Evolutionary conservation across 2,888 invertebrate species (phyloP), one percentile per base, ranked within the genome.

Genomic region (Parnassius mnemosyne): DNA sequence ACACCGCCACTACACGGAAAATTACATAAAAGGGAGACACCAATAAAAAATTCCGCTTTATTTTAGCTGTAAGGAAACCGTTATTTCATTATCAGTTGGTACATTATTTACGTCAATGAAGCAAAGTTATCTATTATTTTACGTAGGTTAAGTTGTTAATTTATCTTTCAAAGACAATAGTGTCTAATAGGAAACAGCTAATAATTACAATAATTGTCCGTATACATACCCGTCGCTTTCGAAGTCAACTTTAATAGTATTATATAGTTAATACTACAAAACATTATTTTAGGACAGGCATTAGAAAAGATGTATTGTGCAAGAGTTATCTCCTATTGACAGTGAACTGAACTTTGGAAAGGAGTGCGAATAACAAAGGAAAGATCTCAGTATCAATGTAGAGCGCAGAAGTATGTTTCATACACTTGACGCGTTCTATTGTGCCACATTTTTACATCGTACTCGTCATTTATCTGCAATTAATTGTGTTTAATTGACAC

Each of bases 371-470:
- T 63, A 69, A 71, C 68, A 57, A 67, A 68, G 66, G 65, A 60
- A 34, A 67, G 61, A 65, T 65, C 79, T 80, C 78, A 69, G 63
- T 87, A 87, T 85, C 87, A 73, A 86, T 75, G 74, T 85, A 72
- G 83, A 84, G 75, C 86, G 78, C 67, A 68, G 70, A 83, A 81
- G 76, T 81, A 72, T 79, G 76, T 64, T 78, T 68, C 68, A 71
- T 73, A 72, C 71, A 76, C 72, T 76, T 71, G 72, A 69, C 69
- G 68, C 69, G 71, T 13, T 67, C 65, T 13, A 42, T 43, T 34
- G 54, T 54, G 44, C 50, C 51, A 44, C 25, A 68, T 67, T 43
- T 34, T 58, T 54, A 50, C 44, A 55, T 42, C 25, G 69, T 67
- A 69, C 69, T 70, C 68, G 66, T 69, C 63, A 60, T 54, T 63